These are phyloP conservation scores for Oenanthe melanoleuca DNA, from an alignment of 2,113 vertebrate genomes.

Conservation along the genomic window DNA sequence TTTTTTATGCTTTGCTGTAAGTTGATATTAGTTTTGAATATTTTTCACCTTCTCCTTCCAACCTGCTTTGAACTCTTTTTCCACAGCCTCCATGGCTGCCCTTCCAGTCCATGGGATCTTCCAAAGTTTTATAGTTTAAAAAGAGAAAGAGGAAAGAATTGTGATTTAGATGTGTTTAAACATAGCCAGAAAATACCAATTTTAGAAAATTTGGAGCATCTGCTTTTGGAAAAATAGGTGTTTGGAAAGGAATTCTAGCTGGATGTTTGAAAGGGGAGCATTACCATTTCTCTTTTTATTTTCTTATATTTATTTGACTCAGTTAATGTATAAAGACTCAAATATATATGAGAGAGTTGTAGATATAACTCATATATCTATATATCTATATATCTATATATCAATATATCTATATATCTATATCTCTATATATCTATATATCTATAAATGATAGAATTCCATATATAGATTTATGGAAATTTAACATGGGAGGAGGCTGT, in stretches of 20 bases:
- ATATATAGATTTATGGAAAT: slow-evolving; percentile 2
- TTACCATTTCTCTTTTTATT: neutral
- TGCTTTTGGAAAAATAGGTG: neutral
- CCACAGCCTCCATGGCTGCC: fast-evolving
- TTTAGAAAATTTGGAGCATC: neutral
- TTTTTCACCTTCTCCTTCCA: neutral
- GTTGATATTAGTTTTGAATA: neutral
- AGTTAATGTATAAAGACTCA: neutral
- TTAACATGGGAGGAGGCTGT: slow-evolving; percentile 12
- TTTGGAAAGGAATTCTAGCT: neutral
- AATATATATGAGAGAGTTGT: neutral
- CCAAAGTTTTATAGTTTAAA: neutral
- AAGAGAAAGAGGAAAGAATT: neutral
- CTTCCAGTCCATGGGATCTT: neutral
- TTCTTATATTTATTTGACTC: neutral
- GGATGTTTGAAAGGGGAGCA: neutral
- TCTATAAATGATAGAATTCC: neutral
- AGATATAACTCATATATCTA: neutral
- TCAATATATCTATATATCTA: no score
- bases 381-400: no score
- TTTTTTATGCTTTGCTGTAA: neutral
- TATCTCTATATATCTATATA: no score
- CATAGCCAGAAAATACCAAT: neutral
- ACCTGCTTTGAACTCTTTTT: neutral
- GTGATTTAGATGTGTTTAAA: neutral